phyloP scores from a whole-genome alignment of 2,888 invertebrate species.

The Conops quadrifasciatus region DNA sequence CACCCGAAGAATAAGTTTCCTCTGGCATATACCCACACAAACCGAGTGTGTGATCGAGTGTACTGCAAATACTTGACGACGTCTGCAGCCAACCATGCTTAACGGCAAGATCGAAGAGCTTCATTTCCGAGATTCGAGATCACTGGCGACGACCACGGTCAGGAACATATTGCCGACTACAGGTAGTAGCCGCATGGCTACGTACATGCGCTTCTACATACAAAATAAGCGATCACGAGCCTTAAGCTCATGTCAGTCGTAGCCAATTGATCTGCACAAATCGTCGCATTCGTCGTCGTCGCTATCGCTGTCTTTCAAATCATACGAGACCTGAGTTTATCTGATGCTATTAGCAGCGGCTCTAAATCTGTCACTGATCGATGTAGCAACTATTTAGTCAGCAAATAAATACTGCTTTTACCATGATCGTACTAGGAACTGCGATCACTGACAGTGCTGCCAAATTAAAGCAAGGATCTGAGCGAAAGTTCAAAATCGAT shows the following conservation, averaged over 20 bases:
- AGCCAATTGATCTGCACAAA: constrained; percentile 32
- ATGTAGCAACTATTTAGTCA: constrained; percentile 29
- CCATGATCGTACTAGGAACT: constrained; percentile 5
- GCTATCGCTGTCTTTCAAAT: no score
- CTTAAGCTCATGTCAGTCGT: constrained; percentile 7
- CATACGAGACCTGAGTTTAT: constrained; percentile 14
- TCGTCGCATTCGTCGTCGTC: not conserved
- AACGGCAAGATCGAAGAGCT: not conserved
- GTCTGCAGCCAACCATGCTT: constrained; percentile 19
- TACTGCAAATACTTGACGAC: constrained; percentile 28
- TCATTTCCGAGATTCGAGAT: constrained; percentile 11
- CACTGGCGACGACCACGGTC: no score
- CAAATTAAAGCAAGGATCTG: constrained; percentile 19
- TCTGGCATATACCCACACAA: not conserved
- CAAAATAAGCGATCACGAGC: constrained; percentile 32
- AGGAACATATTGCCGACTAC: no score
- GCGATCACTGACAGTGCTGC: constrained; percentile 11
- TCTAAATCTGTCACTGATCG: constrained; percentile 34
- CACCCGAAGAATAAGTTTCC: not conserved
- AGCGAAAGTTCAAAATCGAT: constrained; percentile 15
- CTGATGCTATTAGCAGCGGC: constrained; percentile 33
- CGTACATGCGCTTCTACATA: not conserved
- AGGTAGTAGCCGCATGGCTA: no score
- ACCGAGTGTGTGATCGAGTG: not conserved
- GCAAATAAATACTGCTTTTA: constrained; percentile 20